Base-by-base conservation (phyloP, 2,113 vertebrate genomes). In the Podarcis muralis region DNA sequence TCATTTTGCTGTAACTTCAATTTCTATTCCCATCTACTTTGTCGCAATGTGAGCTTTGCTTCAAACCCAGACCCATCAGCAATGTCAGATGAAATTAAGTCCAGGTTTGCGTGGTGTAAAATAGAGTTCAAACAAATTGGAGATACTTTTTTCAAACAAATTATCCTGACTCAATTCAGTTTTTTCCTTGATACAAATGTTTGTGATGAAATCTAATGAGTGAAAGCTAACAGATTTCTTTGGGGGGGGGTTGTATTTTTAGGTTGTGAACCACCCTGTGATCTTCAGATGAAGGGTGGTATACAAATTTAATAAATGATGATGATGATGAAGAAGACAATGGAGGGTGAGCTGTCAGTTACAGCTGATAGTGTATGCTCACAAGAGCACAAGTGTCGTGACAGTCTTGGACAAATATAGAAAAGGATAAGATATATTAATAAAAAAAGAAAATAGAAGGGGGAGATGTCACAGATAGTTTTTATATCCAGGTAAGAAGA, bases 1-100 rank as follows among this genome's bases (percentile, higher is more conserved):
- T 93, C 62, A 65, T 0, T 0, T 23, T 71, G 16, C 20, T 87
- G 1, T 91, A 82, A 92, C 48, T 69, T 71, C 83, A 78, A n/a
- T 15, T 87, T 89, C 77, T 71, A 11, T 77, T 89, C 87, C 83
- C 66, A 86, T 13, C 59, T 37, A 88, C 66, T 15, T 65, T 43
- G 30, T 66, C n/a, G 30, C 40, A 77, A 68, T 48, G 7, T 87
- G 37, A 48, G 43, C 48, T 84, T 37, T 25, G 32, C 48, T 53
- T 53, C 48, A 53, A 72, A 72, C 66, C 18, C 27, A 32, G 53
- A 23, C 9, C 13, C 71, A 77, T 48, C 40, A 83, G 30, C 25
- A 30, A 53, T 66, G n/a, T 76, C 59, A 25, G 37, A 76, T 76
- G 22, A 40, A 83, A 76, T 83, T 83, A 83, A 83, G 35, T 66